phyloP scores from a whole-genome alignment of 1,140 invertebrate genomes.

The Drosophila sp. region DNA sequence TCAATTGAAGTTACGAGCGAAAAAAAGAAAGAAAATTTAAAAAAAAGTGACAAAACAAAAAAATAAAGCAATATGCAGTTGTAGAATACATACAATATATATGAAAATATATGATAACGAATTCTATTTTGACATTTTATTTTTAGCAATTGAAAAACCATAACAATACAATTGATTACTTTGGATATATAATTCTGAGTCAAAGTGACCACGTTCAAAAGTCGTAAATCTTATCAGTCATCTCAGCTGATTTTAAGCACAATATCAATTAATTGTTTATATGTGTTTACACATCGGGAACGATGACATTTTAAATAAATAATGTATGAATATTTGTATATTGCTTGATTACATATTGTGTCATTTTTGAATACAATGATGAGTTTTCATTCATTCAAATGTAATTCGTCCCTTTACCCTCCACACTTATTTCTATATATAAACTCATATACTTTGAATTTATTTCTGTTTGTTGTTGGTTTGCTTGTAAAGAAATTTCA shows the following conservation, averaged over 20 bases:
- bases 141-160: neutral
- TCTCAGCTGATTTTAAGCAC: conserved; percentile 58
- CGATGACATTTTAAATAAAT: conserved; percentile 63
- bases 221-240: conserved; percentile 46
- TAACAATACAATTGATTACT: neutral
- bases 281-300: conserved; percentile 15
- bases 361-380: conserved; percentile 9
- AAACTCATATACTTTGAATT: neutral
- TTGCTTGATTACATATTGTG: conserved; percentile 37
- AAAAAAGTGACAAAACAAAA: conserved; percentile 13
- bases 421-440: conserved; percentile 6
- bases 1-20: conserved; percentile 38
- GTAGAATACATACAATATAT: too few species aligned
- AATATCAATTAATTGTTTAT: conserved; percentile 52
- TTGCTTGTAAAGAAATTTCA: conserved; percentile 40
- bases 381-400: conserved; percentile 16
- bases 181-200: neutral
- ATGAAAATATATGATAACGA: neutral
- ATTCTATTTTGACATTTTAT: neutral
- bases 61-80: conserved; percentile 4
- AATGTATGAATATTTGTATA: conserved; percentile 11
- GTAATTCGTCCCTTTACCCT: neutral
- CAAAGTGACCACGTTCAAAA: conserved; percentile 6
- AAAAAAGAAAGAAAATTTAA: neutral
- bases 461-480: conserved; percentile 2